Conservation (phyloP, 2,888 invertebrate genomes). For the Oxystoma pomonae region DNA sequence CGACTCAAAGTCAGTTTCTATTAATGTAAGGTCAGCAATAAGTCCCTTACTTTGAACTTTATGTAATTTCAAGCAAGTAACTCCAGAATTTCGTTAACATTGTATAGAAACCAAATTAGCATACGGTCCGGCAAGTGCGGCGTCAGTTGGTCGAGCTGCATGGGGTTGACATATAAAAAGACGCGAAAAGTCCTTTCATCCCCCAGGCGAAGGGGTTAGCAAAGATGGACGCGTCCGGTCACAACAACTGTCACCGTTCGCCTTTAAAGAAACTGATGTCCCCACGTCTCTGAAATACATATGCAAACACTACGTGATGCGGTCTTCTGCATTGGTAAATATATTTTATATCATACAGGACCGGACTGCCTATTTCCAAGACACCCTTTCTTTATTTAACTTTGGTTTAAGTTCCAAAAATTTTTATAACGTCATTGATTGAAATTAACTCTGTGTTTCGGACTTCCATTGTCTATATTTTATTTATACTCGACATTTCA, state of each 20-base stretch:
- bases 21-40: too few relatives aligned
- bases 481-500: too few relatives aligned
- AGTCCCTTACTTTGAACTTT: too few relatives aligned
- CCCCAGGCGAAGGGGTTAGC: conserved; percentile 29
- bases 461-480: too few relatives aligned
- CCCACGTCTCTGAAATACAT: conserved; percentile 27
- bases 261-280: conserved; percentile 29
- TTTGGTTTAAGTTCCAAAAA: too few relatives aligned
- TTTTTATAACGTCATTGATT: too few relatives aligned
- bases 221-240: conserved; percentile 25
- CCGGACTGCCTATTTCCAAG: too few relatives aligned
- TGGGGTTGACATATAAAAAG: conserved; percentile 42
- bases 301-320: conserved; percentile 37
- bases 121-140: conserved; percentile 42
- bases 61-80: too few relatives aligned
- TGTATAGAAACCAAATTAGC: conserved; percentile 36
- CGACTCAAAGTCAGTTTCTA: too few relatives aligned
- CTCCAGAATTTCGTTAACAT: too few relatives aligned
- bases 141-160: conserved; percentile 39
- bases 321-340: conserved; percentile 16
- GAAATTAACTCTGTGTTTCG: too few relatives aligned
- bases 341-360: conserved; percentile 15
- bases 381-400: too few relatives aligned
- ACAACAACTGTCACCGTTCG: conserved; percentile 43
- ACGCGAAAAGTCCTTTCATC: conserved; percentile 30